These are phyloP conservation scores for Rhineura floridana DNA, from an alignment of 2,113 vertebrate species.

Conservation along the genomic window DNA sequence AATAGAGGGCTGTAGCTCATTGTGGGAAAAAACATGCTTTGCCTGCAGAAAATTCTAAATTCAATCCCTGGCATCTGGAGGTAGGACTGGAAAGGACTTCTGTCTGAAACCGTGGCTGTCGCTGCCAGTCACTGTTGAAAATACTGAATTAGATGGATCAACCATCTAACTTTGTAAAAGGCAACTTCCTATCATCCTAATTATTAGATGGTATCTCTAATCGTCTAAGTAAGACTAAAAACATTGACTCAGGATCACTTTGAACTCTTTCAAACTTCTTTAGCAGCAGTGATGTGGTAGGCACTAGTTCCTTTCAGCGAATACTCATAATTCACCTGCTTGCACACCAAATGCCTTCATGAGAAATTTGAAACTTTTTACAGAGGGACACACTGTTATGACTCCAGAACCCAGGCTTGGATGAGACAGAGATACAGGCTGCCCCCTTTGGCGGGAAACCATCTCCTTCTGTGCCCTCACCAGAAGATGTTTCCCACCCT, in stretches of 20 bases:
- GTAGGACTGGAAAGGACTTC: neutral
- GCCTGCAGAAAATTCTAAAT: neutral
- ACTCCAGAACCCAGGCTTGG: neutral
- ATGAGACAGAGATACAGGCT: neutral
- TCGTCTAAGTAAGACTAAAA: neutral
- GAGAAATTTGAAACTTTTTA: neutral
- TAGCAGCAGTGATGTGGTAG: neutral
- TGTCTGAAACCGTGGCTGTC: neutral
- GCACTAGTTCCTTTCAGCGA: neutral
- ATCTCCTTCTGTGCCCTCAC: neutral
- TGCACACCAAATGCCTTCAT: neutral
- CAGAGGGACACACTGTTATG: neutral
- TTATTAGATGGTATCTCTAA: neutral
- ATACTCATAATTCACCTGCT: neutral
- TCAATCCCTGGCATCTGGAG: neutral
- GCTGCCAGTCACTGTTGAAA: neutral
- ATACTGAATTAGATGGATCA: neutral
- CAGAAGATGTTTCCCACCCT: neutral
- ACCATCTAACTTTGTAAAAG: neutral
- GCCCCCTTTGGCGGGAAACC: neutral
- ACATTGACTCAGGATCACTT: neutral
- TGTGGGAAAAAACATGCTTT: neutral
- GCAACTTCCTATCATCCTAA: too few relatives aligned
- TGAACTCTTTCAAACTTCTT: neutral
- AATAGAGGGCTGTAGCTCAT: neutral